A percentile compares a stretch with the other conserved stretches of the same genome.
Evolutionary conservation across 1,140 invertebrate species (phyloP).

Genomic region (Reticulitermes speratus): DNA sequence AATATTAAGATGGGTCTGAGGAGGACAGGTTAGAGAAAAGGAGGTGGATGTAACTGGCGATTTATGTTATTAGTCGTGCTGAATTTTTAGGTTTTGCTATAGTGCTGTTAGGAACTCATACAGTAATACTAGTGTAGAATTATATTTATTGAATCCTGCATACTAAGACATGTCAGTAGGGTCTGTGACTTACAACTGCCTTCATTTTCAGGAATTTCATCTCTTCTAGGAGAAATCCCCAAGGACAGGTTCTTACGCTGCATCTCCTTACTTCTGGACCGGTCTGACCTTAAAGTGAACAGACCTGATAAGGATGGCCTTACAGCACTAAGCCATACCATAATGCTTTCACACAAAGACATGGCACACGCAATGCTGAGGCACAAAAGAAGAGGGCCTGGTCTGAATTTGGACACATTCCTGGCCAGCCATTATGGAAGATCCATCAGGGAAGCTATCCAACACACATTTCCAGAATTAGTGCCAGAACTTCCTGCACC

Average conservation of each 20-base stretch:
- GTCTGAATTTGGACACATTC: background rate
- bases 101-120: too few species aligned
- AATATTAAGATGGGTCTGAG: too few species aligned
- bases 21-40: too few species aligned
- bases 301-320: background rate
- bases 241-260: background rate
- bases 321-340: background rate
- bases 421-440: background rate
- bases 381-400: background rate
- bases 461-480: background rate
- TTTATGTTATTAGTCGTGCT: too few species aligned
- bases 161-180: too few species aligned
- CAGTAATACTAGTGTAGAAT: too few species aligned
- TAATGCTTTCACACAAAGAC: background rate
- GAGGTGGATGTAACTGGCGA: too few species aligned
- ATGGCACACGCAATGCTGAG: background rate
- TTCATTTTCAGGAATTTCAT: background rate
- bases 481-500: background rate
- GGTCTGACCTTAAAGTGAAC: background rate
- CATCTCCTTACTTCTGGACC: background rate
- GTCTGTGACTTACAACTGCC: background rate
- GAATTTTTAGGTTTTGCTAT: too few species aligned
- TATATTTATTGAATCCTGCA: too few species aligned
- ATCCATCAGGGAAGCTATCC: background rate
- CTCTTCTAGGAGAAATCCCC: background rate